Conservation (phyloP, 2,113 vertebrate species). For the Marmota monax region DNA sequence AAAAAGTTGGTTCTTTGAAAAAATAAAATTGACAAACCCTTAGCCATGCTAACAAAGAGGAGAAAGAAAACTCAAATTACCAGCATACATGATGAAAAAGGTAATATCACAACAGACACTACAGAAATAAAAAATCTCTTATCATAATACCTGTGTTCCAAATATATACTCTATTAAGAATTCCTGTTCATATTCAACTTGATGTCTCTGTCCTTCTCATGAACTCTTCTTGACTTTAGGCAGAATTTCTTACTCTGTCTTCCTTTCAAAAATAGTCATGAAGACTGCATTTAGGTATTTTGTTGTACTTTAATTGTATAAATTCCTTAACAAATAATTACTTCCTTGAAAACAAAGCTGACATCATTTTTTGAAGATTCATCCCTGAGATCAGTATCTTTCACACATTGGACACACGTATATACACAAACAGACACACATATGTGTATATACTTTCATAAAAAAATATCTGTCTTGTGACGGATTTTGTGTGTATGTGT, state of each 20-base stretch:
- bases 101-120: too few species aligned
- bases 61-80: too few species aligned
- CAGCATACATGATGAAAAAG: too few species aligned
- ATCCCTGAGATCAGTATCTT: background rate
- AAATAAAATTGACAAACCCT: too few species aligned
- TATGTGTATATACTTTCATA: background rate
- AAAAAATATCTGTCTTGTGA: background rate
- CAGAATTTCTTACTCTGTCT: background rate
- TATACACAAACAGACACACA: background rate
- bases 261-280: background rate
- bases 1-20: too few species aligned
- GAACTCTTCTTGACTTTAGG: background rate
- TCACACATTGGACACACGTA: background rate
- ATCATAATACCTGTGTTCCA: background rate
- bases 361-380: background rate
- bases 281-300: background rate
- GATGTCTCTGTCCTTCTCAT: background rate
- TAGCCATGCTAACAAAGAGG: too few species aligned
- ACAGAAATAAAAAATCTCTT: too few species aligned
- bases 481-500: background rate
- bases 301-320: background rate
- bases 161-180: background rate
- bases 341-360: background rate
- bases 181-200: background rate
- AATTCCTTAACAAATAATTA: background rate